Percentiles rank a stretch among this genome's conserved stretches.
These are phyloP conservation scores for Caenorhabditis imperialis DNA, from an alignment of 2,888 invertebrate genomes.

Conservation along the genomic window DNA sequence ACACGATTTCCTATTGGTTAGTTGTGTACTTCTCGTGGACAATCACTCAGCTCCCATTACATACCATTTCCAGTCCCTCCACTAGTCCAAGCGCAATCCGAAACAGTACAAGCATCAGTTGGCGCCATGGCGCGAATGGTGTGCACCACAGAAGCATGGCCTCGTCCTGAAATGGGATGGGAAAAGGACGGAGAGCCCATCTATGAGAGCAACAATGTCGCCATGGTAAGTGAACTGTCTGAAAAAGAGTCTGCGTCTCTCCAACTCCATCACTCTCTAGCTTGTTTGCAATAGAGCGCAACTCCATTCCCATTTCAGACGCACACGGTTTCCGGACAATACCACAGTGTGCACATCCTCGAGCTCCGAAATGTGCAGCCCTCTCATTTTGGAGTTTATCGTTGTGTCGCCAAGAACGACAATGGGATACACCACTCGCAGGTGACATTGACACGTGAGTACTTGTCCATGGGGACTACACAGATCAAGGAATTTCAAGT, in stretches of 20 bases:
- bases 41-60: too few species aligned
- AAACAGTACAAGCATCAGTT: conserved; percentile 47
- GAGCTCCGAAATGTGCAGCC: conserved; percentile 69
- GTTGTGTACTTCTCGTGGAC: too few species aligned
- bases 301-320: conserved; percentile 62
- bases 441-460: conserved; percentile 68
- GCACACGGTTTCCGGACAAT: conserved; percentile 70
- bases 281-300: too few species aligned
- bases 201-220: conserved; percentile 68
- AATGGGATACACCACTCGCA: conserved; percentile 74
- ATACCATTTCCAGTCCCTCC: conserved; percentile 75
- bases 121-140: conserved; percentile 61
- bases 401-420: conserved; percentile 76
- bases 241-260: too few species aligned
- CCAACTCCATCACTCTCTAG: too few species aligned
- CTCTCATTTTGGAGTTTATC: conserved; percentile 72
- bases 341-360: conserved; percentile 73
- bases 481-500: too few species aligned
- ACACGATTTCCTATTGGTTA: too few species aligned
- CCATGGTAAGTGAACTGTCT: conserved; percentile 56
- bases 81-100: conserved; percentile 70
- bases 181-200: conserved; percentile 70
- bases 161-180: conserved; percentile 75
- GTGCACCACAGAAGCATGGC: conserved; percentile 77
- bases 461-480: too few species aligned